These are phyloP conservation scores for Pseudochirops cupreus DNA, from an alignment of 2,797 vertebrate species.

Conservation along the genomic window DNA sequence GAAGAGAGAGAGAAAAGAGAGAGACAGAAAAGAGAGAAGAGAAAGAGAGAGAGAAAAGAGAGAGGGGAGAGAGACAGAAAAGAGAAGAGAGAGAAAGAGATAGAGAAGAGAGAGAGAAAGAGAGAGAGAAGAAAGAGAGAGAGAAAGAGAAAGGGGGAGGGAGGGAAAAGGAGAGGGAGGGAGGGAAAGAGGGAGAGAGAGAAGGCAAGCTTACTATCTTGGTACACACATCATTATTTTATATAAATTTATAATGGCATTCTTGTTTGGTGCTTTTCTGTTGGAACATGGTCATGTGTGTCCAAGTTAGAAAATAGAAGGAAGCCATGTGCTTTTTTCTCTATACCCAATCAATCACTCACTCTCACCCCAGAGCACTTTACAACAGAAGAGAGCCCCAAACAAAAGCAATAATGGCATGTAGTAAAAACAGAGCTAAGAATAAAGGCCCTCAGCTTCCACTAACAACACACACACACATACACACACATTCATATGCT, in stretches of 20 bases:
- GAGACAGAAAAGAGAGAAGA: too few species aligned
- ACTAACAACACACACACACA: background rate
- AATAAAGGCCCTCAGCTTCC: background rate
- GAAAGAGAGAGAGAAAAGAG: too few species aligned
- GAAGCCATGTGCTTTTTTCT: background rate
- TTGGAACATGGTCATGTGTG: constrained; percentile 46
- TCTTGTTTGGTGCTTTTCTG: constrained; percentile 61
- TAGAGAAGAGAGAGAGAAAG: too few species aligned
- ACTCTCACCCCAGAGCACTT: constrained; percentile 33
- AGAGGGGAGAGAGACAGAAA: background rate
- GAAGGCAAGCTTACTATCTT: constrained; percentile 16
- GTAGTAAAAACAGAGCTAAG: constrained; percentile 37
- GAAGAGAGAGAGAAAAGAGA: too few species aligned
- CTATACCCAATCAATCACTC: background rate
- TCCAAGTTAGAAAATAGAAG: constrained; percentile 50
- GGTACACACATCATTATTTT: constrained; percentile 47
- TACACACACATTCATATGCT: background rate
- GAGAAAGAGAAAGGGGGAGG: background rate
- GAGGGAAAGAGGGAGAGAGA: background rate
- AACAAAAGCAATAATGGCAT: constrained; percentile 48
- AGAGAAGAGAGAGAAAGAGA: too few species aligned
- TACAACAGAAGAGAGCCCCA: constrained; percentile 30
- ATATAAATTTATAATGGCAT: constrained; percentile 35
- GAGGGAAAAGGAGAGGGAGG: background rate
- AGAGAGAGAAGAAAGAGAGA: too few species aligned